Evolutionary conservation across 1,140 invertebrate genomes (phyloP), one percentile per base, ranked within the genome.

Genomic region (Drosophila kurseongensis): DNA sequence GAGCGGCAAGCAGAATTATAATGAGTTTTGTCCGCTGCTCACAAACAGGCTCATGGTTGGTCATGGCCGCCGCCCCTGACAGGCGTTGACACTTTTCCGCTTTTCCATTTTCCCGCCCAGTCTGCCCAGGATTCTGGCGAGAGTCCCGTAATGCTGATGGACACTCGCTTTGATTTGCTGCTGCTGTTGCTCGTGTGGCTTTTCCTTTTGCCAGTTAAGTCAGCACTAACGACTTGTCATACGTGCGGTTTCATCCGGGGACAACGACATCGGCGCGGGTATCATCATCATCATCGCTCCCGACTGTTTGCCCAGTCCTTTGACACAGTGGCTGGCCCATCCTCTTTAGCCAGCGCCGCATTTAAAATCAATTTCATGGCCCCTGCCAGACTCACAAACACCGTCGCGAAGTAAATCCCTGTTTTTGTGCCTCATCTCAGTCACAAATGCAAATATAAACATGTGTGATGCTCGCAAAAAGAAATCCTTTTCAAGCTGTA

Each of bases 281-380:
- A 40, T 40, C 38, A 32, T 13, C 45, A 62, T 52, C 60, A 67
- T 47, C 60, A 42, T 52, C 56, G 50, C 71, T 54, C n/a, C 59
- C 45, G 50, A 74, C 75, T 61, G 54, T 77, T 76, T 77, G 63
- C 50, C 13, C 35, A 51, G 58, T 73, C 50, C 38, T 58, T 50
- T 67, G 55, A 55, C 52, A 47, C 48, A 29, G 45, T 50, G 18
- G 40, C 13, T 50, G 18, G 40, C 13, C 23, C 23, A 7, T 52
- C 77, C 65, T 77, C 52, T 54, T 60, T 69, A 40, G 76, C 72
- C 72, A 58, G 75, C 55, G 35, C 83, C 68, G 80, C 84, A 80
- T 90, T 89, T 84, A 75, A 90, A 89, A 89, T 89, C 84, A 89
- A 90, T 88, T 88, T 86, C 76, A 77, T 82, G 57, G 73, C 73